Base-by-base conservation (phyloP, 1,140 invertebrate species). In the Drosophila oshimai region DNA sequence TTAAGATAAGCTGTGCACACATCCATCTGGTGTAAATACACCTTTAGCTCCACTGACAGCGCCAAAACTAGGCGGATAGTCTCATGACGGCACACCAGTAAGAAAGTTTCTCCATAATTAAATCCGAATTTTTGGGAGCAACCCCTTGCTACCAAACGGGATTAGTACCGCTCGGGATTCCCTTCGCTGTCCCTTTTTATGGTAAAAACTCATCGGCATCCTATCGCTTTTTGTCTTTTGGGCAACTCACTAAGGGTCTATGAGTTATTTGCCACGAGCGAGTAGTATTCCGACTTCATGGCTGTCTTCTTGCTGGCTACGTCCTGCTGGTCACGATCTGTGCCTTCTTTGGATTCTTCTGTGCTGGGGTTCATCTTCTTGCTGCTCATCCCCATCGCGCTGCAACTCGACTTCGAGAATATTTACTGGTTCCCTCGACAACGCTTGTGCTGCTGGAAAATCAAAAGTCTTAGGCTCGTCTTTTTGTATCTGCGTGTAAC, bases 21-120 rank as follows among this genome's bases (percentile, higher is more conserved):
- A 47, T 51, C 13, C 20, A 51, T 37, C 6, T 46, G 44, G 13
- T 46, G 9, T 4, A 33, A 6, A 39, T 50, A 15, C 7, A 42
- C 10, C 2, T 31, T 10, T 2, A 41, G n/a, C 22, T 13, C 7
- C 12, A 7, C 41, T 9, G 12, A 41, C 3, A 41, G 20, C 18
- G 74, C 70, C 9, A 92, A 41, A 2, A 91, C 55, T 10, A 88
- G 37, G 77, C 87, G 79, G 76, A 92, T 36, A 80, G 62, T 75
- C 22, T 29, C 15, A 9, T 58, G 50, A 4, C 61, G 62, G 78
- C 71, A 87, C 46, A 62, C 44, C 7, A 13, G 34, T n/a, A 10
- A 47, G 17, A 58, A 67, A 4, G 44, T 67, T 47, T 41, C 28
- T 13, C n/a, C 13, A 29, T 20, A 53, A 13, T 31, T 26, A 18